Evolutionary conservation across 2,797 vertebrate genomes (phyloP), one percentile per base, ranked within the genome.

Genomic region (Tokudaia muenninki): DNA sequence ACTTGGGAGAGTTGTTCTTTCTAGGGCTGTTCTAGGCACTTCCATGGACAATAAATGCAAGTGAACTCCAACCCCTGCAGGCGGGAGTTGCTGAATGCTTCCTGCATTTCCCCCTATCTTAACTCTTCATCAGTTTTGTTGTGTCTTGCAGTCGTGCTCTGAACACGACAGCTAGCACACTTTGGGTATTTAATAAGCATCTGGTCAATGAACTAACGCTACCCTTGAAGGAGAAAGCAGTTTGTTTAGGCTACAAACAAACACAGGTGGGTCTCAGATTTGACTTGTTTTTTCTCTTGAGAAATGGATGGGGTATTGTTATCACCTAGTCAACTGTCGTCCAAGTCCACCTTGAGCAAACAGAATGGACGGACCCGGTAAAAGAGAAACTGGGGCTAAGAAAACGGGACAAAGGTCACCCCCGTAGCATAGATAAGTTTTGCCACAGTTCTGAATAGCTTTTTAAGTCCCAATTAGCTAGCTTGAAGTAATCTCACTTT

Each of bases 311-410:
- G n/a, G 84, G 57, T 78, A 92, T 61, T 80, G 83, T 90, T 78
- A 94, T 50, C 7, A 29, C 11, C 29, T 26, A 31, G 77, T 75
- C 67, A 82, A 50, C 95, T 74, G 82, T 88, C 83, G 47, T 61
- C 91, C 65, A 41, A 89, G 34, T 37, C 84, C 77, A 74, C 90
- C 84, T 57, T 89, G 87, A 94, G 77, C 93, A 96, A 90, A 84
- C 2, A 96, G 47, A 95, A 50, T 9, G 2, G 57, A 75, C 9
- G 44, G 81, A 81, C 75, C 91, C n/a, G 21, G 55, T 80, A 57
- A 55, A 79, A 96, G 82, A 91, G 91, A 95, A 95, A 90, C 31
- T 47, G n/a, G 24, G 22, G 29, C 29, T 44, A n/a, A 17, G 50
- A 31, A 65, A 83, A 29, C 9, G 16, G 74, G 67, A 52, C 70